Base-by-base conservation (phyloP, 2,797 vertebrate genomes). In the Limosa lapponica region DNA sequence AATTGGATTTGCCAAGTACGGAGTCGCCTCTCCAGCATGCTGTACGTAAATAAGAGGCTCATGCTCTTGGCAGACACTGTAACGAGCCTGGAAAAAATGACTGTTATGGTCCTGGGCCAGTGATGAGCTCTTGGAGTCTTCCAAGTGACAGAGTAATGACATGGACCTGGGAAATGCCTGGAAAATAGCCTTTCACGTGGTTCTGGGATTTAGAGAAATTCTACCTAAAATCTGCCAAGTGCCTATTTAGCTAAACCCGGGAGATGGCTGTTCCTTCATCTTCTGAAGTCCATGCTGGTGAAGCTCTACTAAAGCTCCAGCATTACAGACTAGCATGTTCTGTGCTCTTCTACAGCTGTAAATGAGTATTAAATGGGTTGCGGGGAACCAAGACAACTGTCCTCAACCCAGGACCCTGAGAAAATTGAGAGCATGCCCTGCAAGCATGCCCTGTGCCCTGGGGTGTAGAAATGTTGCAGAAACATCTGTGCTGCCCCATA, bases 111-210 rank as follows among this genome's bases (percentile, higher is more conserved):
- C 34, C 23, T 39, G 62, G 81, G 59, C 81, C 69, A 90, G n/a
- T 72, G 86, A 85, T 93, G 79, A 92, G 59, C 71, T 89, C 64
- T 70, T 67, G 44, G 41, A 93, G 84, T 82, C 86, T 90, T 93
- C 62, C 55, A 82, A 91, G 78, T 87, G 67, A 73, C 67, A 57
- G 59, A 69, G 54, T 74, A 71, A 71, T 82, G 80, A 72, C 70
- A 90, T 8, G 17, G 84, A 73, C 79, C 52, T 3, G 1, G 65
- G 83, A 95, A 92, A 71, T 49, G 74, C 36, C 70, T 94, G 65
- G 52, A 90, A 85, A 88, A 87, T 28, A 89, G 39, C n/a, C 58
- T 82, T 82, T 51, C 32, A 20, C 5, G 0, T 6, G 8, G 17
- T 91, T 87, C 71, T 92, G 39, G 55, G 51, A 73, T 77, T 48